Evolutionary conservation across 1,140 invertebrate species (phyloP).

Genomic region (Ceratosolen solmsi): DNA sequence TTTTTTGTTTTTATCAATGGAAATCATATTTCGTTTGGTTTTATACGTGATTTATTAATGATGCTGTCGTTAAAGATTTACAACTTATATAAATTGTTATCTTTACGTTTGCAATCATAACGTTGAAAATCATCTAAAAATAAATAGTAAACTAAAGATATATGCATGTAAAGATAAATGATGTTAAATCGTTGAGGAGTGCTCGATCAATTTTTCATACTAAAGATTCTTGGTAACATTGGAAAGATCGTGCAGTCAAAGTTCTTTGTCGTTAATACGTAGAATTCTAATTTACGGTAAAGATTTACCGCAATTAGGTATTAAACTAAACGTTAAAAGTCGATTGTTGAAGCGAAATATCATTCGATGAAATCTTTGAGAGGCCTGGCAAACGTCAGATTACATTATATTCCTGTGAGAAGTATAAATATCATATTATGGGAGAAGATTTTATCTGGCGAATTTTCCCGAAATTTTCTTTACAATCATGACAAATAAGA

Average conservation of each 20-base stretch:
- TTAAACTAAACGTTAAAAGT: neutral
- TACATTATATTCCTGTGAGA: neutral
- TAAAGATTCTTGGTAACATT: neutral
- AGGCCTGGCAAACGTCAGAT: neutral
- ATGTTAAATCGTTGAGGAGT: too few relatives aligned
- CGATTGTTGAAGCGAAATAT: conserved; percentile 6
- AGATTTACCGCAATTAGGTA: neutral
- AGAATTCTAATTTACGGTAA: neutral
- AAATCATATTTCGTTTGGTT: too few relatives aligned
- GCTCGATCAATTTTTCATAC: too few relatives aligned
- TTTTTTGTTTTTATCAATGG: too few relatives aligned
- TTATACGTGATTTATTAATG: too few relatives aligned
- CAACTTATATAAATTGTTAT: too few relatives aligned
- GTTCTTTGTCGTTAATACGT: neutral
- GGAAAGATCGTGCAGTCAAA: neutral
- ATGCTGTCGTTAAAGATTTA: too few relatives aligned
- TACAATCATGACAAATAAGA: neutral
- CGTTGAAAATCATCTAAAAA: too few relatives aligned
- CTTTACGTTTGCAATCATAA: too few relatives aligned
- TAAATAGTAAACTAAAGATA: too few relatives aligned
- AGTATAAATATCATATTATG: neutral
- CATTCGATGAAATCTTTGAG: neutral
- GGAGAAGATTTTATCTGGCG: neutral
- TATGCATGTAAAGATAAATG: too few relatives aligned
- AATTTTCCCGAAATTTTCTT: neutral